Evolutionary conservation across 2,113 vertebrate genomes (phyloP).

Genomic region (Corythornis madagascariensis): DNA sequence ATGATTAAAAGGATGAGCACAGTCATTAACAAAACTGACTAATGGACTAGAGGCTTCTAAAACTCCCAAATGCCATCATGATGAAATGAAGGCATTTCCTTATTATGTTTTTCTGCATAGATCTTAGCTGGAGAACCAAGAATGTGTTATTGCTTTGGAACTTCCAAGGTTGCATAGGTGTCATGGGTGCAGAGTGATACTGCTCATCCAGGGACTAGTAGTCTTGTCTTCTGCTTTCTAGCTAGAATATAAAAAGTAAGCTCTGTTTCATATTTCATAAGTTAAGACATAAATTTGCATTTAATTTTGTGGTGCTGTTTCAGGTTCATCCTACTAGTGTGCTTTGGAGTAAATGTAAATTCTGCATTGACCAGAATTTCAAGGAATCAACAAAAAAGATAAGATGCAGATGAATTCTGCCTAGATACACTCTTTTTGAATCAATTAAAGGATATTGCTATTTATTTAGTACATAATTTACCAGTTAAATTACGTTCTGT

Average conservation of each 20-base stretch:
- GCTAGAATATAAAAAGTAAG: not conserved
- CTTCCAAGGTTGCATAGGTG: not conserved
- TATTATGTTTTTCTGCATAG: conserved; percentile 78
- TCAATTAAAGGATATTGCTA: not conserved
- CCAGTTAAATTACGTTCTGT: not conserved
- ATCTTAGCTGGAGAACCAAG: conserved; percentile 63
- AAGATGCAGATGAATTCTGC: not conserved
- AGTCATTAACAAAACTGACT: conserved; percentile 81
- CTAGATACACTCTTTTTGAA: not conserved
- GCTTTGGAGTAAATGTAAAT: not conserved
- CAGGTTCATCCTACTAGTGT: not conserved
- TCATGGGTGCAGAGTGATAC: not conserved
- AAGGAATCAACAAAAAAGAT: not conserved
- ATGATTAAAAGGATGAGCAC: conserved; percentile 78
- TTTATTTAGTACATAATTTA: not conserved
- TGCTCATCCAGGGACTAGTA: not conserved
- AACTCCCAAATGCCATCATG: conserved; percentile 77
- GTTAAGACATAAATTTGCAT: not conserved
- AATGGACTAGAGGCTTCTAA: conserved; percentile 71
- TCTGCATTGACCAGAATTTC: not conserved
- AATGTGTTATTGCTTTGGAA: conserved; percentile 58
- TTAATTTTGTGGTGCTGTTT: not conserved
- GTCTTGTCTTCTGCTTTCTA: not conserved
- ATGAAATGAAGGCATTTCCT: conserved; percentile 78
- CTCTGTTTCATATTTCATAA: not conserved